These are phyloP conservation scores for Pseudopipra pipra DNA, from an alignment of 2,113 vertebrate species.

Conservation along the genomic window DNA sequence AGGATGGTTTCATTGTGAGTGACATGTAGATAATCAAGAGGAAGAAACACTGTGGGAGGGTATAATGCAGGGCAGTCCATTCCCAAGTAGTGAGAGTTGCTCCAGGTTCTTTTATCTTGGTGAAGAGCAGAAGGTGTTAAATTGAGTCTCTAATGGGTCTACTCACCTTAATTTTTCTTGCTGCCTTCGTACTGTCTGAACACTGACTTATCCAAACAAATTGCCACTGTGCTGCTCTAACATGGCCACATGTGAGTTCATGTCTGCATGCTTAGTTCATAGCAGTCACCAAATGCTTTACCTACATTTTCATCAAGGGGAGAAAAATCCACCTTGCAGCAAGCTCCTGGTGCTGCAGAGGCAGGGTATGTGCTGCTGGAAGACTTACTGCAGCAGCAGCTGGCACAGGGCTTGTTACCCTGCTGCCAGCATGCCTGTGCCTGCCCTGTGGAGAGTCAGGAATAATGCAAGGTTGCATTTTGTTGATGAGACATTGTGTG, in stretches of 20 bases:
- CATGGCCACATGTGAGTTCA: background rate
- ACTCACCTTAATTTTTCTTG: background rate
- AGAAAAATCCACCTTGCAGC: background rate
- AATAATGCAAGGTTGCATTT: background rate
- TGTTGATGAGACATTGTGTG: background rate
- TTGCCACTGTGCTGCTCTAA: background rate
- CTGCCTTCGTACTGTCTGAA: background rate
- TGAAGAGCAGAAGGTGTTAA: background rate
- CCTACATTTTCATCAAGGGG: background rate
- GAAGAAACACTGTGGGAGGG: background rate
- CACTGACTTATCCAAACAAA: background rate
- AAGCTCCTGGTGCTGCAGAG: background rate
- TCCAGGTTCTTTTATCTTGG: background rate
- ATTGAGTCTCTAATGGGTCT: background rate
- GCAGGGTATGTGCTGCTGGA: background rate
- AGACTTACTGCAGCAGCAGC: background rate
- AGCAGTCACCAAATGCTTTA: background rate
- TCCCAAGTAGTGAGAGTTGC: background rate
- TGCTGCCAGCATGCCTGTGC: background rate
- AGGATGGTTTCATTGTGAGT: background rate
- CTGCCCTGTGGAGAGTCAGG: background rate
- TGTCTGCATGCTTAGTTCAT: fast-evolving
- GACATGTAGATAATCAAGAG: background rate
- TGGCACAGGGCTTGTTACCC: background rate
- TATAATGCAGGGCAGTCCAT: background rate